Base-by-base conservation (phyloP, 2,797 vertebrate species). In the Mormyrus proboscirostris region DNA sequence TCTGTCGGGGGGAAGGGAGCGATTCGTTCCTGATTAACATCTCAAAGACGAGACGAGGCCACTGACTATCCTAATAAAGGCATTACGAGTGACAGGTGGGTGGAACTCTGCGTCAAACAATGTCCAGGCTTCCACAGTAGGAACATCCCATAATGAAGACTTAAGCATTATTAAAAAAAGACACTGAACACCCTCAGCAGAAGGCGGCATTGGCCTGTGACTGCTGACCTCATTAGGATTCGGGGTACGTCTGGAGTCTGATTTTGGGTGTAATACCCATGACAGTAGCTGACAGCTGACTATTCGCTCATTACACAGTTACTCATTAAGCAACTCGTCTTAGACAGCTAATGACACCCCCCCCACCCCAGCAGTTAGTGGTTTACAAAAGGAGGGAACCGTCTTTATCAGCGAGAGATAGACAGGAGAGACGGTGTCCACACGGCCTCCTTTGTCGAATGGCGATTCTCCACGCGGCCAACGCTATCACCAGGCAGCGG, bases 1-100 rank as follows among this genome's bases (percentile, higher is more conserved):
- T 98, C 98, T 98, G 94, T 0, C 88, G 76, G 8, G 12, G 29
- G 47, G 14, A 7, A 22, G 49, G 0, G 44, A 16, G 53, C 14
- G 25, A 89, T 47, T 22, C 82, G 6, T 51, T 50, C 44, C n/a
- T 1, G 22, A 85, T 12, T 49, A 19, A 51, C 49, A 85, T 51
- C n/a, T 51, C 82, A 51, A 29, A 29, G 44, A 29, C 22, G n/a
- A 25, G 47, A 51, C 1, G 10, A 85, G 47, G 82, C n/a, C 4
- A 29, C 82, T 14, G 19, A 29, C 47, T 51, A 16, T 50, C 82
- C 49, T 29, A 50, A 84, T 50, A 5, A 50, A 22, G 82, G 7
- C 82, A 84, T 84, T 22, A 22, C 16, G 16, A 50, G 47, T 22
- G 82, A 14, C 41, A 29, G 44, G 22, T 22, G 47, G 44, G 47